These are phyloP conservation scores for Mellivora capensis DNA, from an alignment of 2,113 vertebrate species.

Conservation along the genomic window DNA sequence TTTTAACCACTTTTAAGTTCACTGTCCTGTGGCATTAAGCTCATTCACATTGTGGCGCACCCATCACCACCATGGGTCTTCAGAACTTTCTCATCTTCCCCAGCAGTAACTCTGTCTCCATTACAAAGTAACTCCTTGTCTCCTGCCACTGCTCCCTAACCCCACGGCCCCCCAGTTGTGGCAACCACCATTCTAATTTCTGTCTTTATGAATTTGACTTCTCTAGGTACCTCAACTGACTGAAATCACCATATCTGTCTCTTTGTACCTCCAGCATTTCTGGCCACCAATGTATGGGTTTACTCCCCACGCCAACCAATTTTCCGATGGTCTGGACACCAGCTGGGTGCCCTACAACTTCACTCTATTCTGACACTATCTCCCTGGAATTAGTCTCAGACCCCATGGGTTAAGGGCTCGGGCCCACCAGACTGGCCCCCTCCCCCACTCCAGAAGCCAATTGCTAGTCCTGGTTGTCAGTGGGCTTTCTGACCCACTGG, in stretches of 20 bases:
- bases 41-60: neutral
- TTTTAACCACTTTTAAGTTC: neutral
- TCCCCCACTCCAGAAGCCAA: neutral
- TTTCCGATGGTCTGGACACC: neutral
- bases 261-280: neutral
- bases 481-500: neutral
- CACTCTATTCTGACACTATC: neutral
- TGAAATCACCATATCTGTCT: neutral
- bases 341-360: neutral
- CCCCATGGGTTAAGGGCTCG: neutral
- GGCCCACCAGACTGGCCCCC: neutral
- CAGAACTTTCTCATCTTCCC: neutral
- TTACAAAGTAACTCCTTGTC: neutral
- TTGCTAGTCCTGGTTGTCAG: neutral
- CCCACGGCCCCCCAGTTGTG: fast-evolving
- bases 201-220: neutral
- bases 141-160: neutral
- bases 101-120: neutral
- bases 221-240: neutral
- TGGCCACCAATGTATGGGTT: neutral
- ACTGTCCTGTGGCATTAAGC: neutral
- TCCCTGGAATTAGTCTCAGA: neutral
- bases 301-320: neutral
- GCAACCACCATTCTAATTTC: neutral
- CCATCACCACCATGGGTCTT: too few species aligned